Evolutionary conservation across 2,113 vertebrate genomes (phyloP).

Genomic region (Halcyon senegalensis): DNA sequence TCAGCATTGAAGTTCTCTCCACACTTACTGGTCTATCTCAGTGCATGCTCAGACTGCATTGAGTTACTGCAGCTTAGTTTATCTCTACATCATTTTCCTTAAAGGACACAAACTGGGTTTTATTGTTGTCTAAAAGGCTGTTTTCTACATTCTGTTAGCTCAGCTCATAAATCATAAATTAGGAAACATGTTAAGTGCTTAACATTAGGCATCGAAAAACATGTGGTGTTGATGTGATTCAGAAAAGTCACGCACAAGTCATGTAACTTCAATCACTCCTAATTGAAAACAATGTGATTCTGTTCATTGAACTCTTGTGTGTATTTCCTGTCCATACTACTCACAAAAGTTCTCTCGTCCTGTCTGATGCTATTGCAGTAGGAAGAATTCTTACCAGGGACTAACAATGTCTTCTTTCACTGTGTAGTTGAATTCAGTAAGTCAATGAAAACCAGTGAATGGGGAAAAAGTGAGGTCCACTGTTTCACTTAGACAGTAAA

Average conservation of each 20-base stretch:
- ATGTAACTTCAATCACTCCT: not conserved
- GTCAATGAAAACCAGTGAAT: not conserved
- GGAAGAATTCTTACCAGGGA: not conserved
- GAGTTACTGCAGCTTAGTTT: not conserved
- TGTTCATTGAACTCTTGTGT: not conserved
- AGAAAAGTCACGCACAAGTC: not conserved
- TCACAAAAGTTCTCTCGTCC: not conserved
- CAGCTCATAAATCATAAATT: not conserved
- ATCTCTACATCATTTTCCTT: not conserved
- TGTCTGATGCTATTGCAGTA: not conserved
- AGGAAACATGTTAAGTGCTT: not conserved
- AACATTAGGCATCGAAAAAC: not conserved
- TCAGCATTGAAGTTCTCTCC: not conserved
- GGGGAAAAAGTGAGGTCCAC: not conserved
- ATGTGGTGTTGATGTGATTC: not conserved
- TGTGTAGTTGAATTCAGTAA: not conserved
- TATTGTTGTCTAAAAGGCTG: not conserved
- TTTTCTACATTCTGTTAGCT: not conserved
- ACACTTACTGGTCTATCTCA: not conserved
- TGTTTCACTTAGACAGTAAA: not conserved
- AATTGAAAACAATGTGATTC: not conserved
- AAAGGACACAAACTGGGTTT: not conserved
- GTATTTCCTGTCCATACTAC: not conserved
- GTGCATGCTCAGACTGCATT: not conserved
- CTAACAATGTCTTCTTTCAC: not conserved